Conservation (phyloP, 1,140 invertebrate genomes). For the Drepana arcuata region DNA sequence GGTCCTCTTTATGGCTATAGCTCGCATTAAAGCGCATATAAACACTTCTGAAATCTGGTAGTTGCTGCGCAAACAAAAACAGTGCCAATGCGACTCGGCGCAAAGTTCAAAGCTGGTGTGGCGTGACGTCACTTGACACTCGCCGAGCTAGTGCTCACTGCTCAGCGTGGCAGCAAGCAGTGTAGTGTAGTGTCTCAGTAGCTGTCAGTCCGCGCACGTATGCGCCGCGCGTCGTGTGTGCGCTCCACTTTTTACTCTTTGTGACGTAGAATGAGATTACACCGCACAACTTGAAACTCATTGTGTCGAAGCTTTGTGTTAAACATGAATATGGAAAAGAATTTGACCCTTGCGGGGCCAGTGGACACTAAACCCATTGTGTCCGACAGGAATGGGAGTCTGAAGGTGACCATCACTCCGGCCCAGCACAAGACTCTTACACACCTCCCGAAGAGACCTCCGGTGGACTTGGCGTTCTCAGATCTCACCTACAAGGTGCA, state of each 20-base stretch:
- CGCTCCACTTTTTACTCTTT: conserved; percentile 23
- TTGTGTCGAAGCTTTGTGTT: conserved; percentile 25
- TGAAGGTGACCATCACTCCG: conserved; percentile 77
- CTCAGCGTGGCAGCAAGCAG: too few relatives aligned
- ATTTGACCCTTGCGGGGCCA: conserved; percentile 25
- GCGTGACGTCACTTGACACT: conserved; percentile 30
- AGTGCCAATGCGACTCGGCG: too few relatives aligned
- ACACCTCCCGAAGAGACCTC: conserved; percentile 86
- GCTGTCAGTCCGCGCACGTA: background rate
- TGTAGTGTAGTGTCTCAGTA: too few relatives aligned
- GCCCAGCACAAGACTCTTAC: conserved; percentile 83
- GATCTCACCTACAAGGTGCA: conserved; percentile 89
- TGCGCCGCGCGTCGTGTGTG: conserved; percentile 5
- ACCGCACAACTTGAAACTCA: conserved; percentile 22
- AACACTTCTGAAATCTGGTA: too few relatives aligned
- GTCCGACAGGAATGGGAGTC: conserved; percentile 71
- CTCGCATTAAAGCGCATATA: too few relatives aligned
- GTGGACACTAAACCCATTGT: conserved; percentile 56
- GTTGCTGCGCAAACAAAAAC: too few relatives aligned
- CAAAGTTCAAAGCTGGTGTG: conserved; percentile 43
- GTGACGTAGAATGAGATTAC: conserved; percentile 47
- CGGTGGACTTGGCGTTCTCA: conserved; percentile 90
- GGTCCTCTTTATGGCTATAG: too few relatives aligned
- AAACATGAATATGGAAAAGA: conserved; percentile 60
- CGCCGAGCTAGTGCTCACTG: too few relatives aligned